A percentile compares a stretch with the other conserved stretches of the same genome.
phyloP scores from a whole-genome alignment of 2,888 invertebrate genomes.

The Deilephila porcellus region DNA sequence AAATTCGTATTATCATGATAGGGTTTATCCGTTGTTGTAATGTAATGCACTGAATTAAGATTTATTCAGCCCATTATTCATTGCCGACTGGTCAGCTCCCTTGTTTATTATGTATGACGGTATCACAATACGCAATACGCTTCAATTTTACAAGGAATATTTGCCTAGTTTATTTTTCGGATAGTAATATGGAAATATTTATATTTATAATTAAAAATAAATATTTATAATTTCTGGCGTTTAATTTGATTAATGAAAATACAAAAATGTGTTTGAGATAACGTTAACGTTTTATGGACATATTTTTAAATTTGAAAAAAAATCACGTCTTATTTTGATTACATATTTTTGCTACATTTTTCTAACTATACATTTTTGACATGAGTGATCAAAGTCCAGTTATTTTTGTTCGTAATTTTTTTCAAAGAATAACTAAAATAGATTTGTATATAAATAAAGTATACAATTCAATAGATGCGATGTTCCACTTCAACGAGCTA shows the following conservation, averaged over 20 bases:
- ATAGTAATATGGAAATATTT: no score
- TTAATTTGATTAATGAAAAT: no score
- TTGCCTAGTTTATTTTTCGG: neutral
- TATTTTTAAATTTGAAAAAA: no score
- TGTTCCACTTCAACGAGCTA: neutral
- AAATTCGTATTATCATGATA: constrained; percentile 60
- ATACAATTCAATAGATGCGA: neutral
- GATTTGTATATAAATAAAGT: neutral
- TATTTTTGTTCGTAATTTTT: neutral
- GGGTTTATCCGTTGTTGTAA: constrained; percentile 42
- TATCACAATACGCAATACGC: constrained; percentile 36
- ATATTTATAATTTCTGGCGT: no score
- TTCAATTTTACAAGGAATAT: constrained; percentile 14
- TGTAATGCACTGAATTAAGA: constrained; percentile 67
- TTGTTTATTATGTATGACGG: constrained; percentile 56
- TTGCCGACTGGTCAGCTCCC: constrained; percentile 50
- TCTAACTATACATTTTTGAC: neutral
- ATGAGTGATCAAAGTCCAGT: neutral
- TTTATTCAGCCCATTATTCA: constrained; percentile 63
- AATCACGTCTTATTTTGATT: no score
- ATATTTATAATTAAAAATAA: no score
- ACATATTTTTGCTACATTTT: no score
- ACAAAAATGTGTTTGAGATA: no score
- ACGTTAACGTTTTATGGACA: no score
- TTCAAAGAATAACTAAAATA: neutral